phyloP scores from a whole-genome alignment of 1,140 invertebrate genomes.

The Cheumatopsyche charites region DNA sequence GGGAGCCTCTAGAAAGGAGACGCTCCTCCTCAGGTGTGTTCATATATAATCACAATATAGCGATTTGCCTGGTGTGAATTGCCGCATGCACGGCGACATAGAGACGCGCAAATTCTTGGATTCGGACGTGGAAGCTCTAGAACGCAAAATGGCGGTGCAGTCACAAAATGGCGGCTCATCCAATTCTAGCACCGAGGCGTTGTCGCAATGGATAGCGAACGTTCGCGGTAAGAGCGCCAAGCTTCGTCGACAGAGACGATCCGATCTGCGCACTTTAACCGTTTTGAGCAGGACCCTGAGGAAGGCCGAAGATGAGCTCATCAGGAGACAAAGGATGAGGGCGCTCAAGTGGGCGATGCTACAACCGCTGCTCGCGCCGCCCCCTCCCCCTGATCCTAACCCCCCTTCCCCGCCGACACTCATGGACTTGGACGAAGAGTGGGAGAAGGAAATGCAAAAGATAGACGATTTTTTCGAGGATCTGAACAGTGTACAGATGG shows the following conservation, averaged over 20 bases:
- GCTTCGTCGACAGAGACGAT: constrained; percentile 21
- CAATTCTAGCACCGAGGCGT: constrained; percentile 36
- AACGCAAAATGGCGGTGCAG: constrained; percentile 11
- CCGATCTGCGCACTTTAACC: constrained; percentile 37
- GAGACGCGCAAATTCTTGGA: background rate
- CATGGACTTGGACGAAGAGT: constrained; percentile 6
- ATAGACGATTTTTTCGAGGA: constrained; percentile 45
- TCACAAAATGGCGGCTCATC: background rate
- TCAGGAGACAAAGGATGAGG: constrained; percentile 37
- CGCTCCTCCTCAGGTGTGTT: constrained; percentile 6
- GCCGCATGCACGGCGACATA: background rate
- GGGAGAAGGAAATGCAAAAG: constrained; percentile 33
- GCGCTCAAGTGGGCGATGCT: constrained; percentile 40
- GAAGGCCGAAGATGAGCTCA: constrained; percentile 39
- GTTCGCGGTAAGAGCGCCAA: constrained; percentile 37
- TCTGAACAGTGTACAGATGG: constrained; percentile 38
- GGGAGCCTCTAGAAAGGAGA: background rate
- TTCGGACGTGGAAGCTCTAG: background rate
- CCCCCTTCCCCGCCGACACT: constrained; percentile 20
- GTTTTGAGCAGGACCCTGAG: constrained; percentile 32
- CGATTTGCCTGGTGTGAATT: background rate
- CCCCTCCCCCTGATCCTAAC: constrained; percentile 18
- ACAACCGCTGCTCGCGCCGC: constrained; percentile 18
- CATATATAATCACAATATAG: background rate
- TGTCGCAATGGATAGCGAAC: constrained; percentile 42